Conservation (phyloP, 2,888 invertebrate genomes). For the Eucriotettix oculatus region DNA sequence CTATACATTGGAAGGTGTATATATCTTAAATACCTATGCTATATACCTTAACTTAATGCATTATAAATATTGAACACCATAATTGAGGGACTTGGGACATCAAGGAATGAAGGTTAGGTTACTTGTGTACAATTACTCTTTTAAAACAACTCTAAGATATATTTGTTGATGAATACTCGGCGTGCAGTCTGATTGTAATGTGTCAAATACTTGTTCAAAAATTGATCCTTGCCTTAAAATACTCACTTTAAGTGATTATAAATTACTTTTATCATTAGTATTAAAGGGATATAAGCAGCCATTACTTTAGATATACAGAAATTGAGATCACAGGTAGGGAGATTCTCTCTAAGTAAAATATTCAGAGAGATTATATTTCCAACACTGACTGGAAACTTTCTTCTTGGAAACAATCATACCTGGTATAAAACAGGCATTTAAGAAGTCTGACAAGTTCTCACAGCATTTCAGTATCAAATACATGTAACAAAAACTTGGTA, state of each 20-base stretch:
- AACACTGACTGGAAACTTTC: too few species aligned
- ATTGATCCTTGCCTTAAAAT: neutral
- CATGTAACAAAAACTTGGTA: neutral
- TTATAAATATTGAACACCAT: conserved; percentile 20
- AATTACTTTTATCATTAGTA: neutral
- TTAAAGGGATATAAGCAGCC: conserved; percentile 7
- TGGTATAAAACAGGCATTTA: neutral
- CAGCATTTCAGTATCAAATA: neutral
- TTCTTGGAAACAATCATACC: too few species aligned
- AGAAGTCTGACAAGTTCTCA: neutral
- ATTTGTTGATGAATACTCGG: conserved; percentile 23
- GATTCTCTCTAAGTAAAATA: conserved; percentile 3
- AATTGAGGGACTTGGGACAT: conserved; percentile 6
- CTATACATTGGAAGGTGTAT: neutral
- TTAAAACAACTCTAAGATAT: too few species aligned
- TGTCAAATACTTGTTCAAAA: neutral
- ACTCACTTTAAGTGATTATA: neutral
- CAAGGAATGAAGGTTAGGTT: neutral
- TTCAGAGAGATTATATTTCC: neutral
- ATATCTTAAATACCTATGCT: too few species aligned
- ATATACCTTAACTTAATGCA: too few species aligned
- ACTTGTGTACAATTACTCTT: too few species aligned
- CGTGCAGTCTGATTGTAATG: conserved; percentile 19
- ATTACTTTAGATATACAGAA: conserved; percentile 17
- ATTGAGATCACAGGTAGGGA: conserved; percentile 23